Evolutionary conservation across 1,140 invertebrate genomes (phyloP).

Genomic region (Nymphalis io): DNA sequence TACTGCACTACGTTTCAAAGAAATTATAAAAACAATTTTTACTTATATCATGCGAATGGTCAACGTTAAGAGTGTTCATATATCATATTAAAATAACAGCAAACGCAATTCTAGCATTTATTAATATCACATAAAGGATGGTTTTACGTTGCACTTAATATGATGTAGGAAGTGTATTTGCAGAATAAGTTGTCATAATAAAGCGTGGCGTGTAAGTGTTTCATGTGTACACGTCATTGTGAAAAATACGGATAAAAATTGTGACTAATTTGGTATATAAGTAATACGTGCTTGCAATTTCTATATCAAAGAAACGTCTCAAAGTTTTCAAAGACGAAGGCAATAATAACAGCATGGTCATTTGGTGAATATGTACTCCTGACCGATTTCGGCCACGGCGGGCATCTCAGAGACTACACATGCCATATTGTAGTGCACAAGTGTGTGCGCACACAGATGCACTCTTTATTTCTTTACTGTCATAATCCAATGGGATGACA

Average conservation of each 20-base stretch:
- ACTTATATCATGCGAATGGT: conserved; percentile 26
- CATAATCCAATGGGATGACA: too few species aligned
- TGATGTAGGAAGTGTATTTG: conserved; percentile 34
- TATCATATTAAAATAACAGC: neutral
- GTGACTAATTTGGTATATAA: too few species aligned
- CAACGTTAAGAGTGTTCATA: conserved; percentile 14
- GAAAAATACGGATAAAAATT: conserved; percentile 18
- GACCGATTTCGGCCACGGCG: too few species aligned
- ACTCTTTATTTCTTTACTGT: too few species aligned
- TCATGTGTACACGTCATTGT: conserved; percentile 43
- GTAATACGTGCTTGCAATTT: too few species aligned
- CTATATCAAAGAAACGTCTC: too few species aligned
- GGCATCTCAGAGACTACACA: too few species aligned
- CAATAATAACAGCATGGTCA: too few species aligned
- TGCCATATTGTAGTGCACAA: too few species aligned
- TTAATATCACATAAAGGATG: conserved; percentile 8
- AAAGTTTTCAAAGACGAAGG: too few species aligned
- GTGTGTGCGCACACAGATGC: too few species aligned
- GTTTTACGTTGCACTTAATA: conserved; percentile 17
- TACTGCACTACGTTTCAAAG: neutral
- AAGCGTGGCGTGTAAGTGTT: conserved; percentile 50
- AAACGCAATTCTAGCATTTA: neutral
- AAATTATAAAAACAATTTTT: conserved; percentile 33
- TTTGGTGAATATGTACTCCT: too few species aligned
- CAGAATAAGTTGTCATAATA: conserved; percentile 56